Evolutionary conservation across 2,113 vertebrate species (phyloP).

Genomic region (Xenopus borealis): DNA sequence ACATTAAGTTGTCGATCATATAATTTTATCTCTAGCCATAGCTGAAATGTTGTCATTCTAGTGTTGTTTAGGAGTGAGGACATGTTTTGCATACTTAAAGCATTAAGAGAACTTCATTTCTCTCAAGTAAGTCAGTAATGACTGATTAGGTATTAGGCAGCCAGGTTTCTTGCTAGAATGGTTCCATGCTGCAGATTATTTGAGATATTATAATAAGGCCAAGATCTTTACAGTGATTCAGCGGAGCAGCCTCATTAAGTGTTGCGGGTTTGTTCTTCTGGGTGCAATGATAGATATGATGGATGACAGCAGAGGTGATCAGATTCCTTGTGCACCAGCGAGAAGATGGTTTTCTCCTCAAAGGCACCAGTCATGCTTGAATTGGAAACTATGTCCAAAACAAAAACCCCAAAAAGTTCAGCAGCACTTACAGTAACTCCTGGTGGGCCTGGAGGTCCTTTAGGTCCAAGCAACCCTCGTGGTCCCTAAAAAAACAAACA

Average conservation of each 20-base stretch:
- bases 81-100: too few relatives aligned
- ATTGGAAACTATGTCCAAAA: too few relatives aligned
- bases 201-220: constrained; percentile 9
- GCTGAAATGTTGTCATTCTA: too few relatives aligned
- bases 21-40: too few relatives aligned
- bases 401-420: not conserved
- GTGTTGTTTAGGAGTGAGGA: too few relatives aligned
- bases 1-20: too few relatives aligned
- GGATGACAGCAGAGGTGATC: constrained; percentile 30
- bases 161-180: not conserved
- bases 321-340: not conserved
- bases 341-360: not conserved
- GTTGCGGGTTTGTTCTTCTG: not conserved
- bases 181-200: not conserved
- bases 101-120: too few relatives aligned
- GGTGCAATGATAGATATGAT: constrained; percentile 2
- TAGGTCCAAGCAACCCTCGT: constrained; percentile 89
- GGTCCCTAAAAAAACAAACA: constrained; percentile 71
- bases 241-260: constrained; percentile 18
- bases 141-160: too few relatives aligned
- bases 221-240: not conserved
- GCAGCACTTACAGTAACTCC: constrained; percentile 84
- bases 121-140: too few relatives aligned
- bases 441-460: constrained; percentile 85
- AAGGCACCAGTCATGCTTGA: too few relatives aligned